Base-by-base conservation (phyloP, 1,140 invertebrate genomes). In the Listronotus bonariensis region DNA sequence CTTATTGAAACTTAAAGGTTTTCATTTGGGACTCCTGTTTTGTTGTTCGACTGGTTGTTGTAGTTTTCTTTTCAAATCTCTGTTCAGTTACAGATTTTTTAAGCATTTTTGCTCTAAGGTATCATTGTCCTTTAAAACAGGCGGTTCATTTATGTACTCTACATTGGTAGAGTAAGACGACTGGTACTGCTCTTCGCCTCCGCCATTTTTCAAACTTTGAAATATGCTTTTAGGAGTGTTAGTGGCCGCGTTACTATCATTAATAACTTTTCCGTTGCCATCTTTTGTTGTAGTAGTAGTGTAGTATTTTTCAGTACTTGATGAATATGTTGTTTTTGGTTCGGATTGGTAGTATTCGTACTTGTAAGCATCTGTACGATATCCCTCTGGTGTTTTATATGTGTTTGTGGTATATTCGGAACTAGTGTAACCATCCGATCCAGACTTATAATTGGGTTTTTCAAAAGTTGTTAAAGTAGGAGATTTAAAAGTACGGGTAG, bases 81-180 rank as follows among this genome's bases (percentile, higher is more conserved):
- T 83, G 82, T 60, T 83, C 80, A 15, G 77, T 82, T 42, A 79
- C 76, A 0, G 82, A 82, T 51, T 83, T 82, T 45, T 83, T 84
- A 14, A 80, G 71, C 75, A 77, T 82, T 57, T 80, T 55, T 84
- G 81, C 45, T 83, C 82, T 5, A 81, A 55, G 4, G 73, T 73
- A 9, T 82, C 78, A n/a, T 68, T 75, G 20, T 82, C 79, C 11
- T 75, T 73, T 12, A 78, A 76, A 15, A 80, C 75, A 15, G 80
- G 79, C 0, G 76, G 76, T 43, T 82, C 78, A 53, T 79, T 78
- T 1, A 76, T 71, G 9, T 70, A 76, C 56, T 82, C 80, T 10
- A 78, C 79, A 65, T 81, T 82, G 0, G 78, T 74, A 10, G 71
- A 71, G 43, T 60, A 76, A 9, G 70, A 68, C 8, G 65, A 71